Conservation (phyloP, 2,113 vertebrate species). For the Ibidorhyncha struthersii region DNA sequence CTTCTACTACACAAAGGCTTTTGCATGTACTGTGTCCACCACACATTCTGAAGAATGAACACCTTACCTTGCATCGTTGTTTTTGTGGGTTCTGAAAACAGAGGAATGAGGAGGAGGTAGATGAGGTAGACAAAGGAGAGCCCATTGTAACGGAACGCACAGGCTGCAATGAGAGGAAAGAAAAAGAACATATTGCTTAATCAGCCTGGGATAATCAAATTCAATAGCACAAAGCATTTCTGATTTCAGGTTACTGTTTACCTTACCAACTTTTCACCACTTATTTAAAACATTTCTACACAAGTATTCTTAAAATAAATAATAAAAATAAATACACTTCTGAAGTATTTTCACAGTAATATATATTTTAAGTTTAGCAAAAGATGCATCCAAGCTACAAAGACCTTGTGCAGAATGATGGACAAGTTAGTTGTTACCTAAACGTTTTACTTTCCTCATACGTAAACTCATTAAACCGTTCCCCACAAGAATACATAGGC, state of each 20-base stretch:
- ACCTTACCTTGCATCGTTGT: conserved; percentile 94
- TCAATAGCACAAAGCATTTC: background rate
- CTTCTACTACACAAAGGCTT: background rate
- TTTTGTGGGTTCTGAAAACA: conserved; percentile 93
- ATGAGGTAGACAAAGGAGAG: conserved; percentile 99
- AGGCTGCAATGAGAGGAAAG: conserved; percentile 78
- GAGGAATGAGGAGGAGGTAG: conserved; percentile 95
- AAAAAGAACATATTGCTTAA: background rate
- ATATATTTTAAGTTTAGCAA: background rate
- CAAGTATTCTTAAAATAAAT: background rate
- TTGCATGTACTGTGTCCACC: background rate
- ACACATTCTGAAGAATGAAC: background rate
- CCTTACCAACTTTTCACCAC: background rate
- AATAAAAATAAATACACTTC: background rate
- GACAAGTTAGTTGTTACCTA: background rate
- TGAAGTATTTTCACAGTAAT: background rate
- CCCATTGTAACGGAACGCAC: conserved; percentile 96
- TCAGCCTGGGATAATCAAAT: background rate
- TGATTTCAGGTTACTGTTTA: background rate
- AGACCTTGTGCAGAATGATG: background rate
- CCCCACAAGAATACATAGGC: background rate
- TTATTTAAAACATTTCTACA: background rate
- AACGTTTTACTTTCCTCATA: background rate
- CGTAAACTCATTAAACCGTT: background rate
- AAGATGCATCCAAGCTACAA: background rate